A percentile compares a stretch with the other conserved stretches of the same genome.
Evolutionary conservation across 2,797 vertebrate genomes (phyloP).

Genomic region (Melopsittacus undulatus): DNA sequence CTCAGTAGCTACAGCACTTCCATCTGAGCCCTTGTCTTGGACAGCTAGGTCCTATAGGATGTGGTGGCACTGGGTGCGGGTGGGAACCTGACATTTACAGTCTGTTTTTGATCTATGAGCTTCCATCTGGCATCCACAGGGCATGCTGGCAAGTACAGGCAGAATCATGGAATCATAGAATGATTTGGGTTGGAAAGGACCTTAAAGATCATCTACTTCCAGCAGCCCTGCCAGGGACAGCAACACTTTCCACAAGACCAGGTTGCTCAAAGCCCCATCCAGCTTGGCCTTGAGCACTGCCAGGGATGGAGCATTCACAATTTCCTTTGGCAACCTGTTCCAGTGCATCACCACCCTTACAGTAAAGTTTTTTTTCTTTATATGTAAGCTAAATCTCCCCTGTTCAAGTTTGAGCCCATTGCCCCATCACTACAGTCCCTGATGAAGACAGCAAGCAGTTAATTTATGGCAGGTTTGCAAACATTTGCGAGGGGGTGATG

Average conservation of each 20-base stretch:
- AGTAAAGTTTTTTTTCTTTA: neutral
- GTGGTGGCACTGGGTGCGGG: neutral
- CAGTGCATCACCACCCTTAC: neutral
- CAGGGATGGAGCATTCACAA: neutral
- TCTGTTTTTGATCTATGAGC: neutral
- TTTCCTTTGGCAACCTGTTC: neutral
- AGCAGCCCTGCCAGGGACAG: neutral
- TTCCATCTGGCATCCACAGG: neutral
- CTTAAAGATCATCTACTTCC: neutral
- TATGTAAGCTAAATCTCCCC: neutral
- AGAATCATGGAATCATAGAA: neutral
- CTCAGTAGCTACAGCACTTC: fast-evolving
- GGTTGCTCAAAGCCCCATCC: neutral
- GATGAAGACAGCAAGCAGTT: neutral
- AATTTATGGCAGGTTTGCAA: neutral
- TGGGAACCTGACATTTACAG: fast-evolving
- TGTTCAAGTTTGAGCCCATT: neutral
- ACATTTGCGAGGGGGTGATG: neutral
- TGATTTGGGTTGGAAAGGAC: neutral
- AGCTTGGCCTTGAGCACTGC: neutral
- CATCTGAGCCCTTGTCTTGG: neutral
- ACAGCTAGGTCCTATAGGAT: neutral
- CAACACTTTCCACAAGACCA: neutral
- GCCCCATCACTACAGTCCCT: neutral
- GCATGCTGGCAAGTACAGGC: neutral